Evolutionary conservation across 2,113 vertebrate species (phyloP), one percentile per base, ranked within the genome.

Genomic region (Prochilodus magdalenae): DNA sequence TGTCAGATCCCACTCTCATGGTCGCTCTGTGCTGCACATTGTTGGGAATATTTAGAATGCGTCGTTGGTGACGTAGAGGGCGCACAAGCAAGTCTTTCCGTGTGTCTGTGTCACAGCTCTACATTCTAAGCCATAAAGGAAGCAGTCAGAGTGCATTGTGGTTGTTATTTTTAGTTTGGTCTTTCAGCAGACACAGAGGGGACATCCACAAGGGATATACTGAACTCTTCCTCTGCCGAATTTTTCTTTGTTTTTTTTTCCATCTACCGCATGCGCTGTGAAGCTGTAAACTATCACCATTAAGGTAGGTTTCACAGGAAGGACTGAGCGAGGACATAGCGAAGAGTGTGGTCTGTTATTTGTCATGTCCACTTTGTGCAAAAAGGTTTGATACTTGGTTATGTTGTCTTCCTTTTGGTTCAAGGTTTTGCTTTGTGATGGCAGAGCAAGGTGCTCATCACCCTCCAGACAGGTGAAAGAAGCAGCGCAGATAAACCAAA

Each of bases 101-200:
- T 89, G 40, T 89, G 40, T 44, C 27, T 59, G 73, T 88, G 84
- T 89, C 81, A 75, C 82, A 85, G 85, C 85, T 88, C 44, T 26
- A 77, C 87, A 83, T 77, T 87, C 70, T 77, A 83, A 90, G 88
- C 88, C 78, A 82, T 73, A 65, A 86, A 76, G 71, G 80, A 89
- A 89, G 67, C 82, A 84, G 85, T 78, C 89, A 84, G 89, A 80
- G 81, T 36, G 51, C 84, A 73, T 87, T 90, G 90, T 87, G 62
- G 81, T 59, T 40, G 81, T 86, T 93, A 94, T 94, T 93, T 93
- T 92, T 94, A 93, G 91, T 63, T 83, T 87, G 85, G 90, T 91
- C 89, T 87, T 86, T 90, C 26, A 24, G 75, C 80, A 79, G 82
- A 84, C 85, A 78, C 82, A 59, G 83, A 86, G 88, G 72, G 65